Conservation (phyloP, 2,113 vertebrate genomes). For the Aramus guarauna region DNA sequence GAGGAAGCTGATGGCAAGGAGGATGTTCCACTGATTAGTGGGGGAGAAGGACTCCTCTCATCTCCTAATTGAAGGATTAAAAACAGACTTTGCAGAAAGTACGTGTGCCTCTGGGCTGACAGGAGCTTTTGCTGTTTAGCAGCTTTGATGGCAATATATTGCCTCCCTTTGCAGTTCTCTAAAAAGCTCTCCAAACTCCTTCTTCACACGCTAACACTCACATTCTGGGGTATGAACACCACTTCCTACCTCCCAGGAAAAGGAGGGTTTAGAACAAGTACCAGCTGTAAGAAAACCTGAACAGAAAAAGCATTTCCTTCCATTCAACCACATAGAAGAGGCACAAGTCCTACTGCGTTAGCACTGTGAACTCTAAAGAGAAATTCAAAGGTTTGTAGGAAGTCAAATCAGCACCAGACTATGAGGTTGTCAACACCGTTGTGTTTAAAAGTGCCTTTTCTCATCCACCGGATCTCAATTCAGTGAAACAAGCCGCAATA, state of each 20-base stretch:
- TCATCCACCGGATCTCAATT: not conserved
- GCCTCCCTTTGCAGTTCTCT: not conserved
- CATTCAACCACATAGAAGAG: not conserved
- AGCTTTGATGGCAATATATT: not conserved
- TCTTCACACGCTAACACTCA: not conserved
- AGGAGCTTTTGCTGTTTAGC: not conserved
- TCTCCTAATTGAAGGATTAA: not conserved
- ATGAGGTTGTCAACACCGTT: accelerated
- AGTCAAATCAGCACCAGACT: not conserved
- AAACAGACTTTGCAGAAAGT: not conserved
- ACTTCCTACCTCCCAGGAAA: slow-evolving; percentile 11
- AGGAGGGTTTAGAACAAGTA: not conserved
- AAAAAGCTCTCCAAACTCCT: not conserved
- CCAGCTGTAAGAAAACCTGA: not conserved
- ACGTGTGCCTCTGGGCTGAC: not conserved
- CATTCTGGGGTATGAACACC: not conserved
- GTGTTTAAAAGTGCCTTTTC: not conserved
- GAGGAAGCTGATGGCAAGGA: not conserved
- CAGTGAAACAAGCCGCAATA: accelerated
- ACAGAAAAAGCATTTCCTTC: not conserved
- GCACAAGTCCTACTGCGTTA: not conserved
- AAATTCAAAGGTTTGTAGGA: not conserved
- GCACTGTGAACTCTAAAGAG: not conserved
- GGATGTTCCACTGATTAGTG: not conserved
- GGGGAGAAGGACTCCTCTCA: not conserved